Evolutionary conservation across 2,888 invertebrate species (phyloP).

Genomic region (Dusona sp.): DNA sequence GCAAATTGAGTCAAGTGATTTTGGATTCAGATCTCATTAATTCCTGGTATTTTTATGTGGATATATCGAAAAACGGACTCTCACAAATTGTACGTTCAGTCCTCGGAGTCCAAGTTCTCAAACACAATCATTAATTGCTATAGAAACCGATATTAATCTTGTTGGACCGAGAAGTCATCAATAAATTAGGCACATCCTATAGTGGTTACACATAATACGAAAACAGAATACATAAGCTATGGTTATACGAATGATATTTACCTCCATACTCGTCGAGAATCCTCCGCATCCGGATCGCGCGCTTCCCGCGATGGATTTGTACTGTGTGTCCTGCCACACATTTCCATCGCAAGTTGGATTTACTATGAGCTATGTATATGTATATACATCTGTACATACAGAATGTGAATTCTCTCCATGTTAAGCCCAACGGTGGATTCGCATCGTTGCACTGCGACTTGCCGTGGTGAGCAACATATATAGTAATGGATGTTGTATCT

Average conservation of each 20-base stretch:
- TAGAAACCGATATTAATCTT: constrained; percentile 8
- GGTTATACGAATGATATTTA: constrained; percentile 19
- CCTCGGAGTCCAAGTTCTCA: background rate
- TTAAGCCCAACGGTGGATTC: constrained; percentile 73
- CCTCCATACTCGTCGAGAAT: constrained; percentile 33
- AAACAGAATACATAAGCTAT: constrained; percentile 13
- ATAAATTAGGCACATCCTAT: constrained; percentile 19
- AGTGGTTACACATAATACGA: background rate
- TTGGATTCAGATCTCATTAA: background rate
- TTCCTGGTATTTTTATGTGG: background rate
- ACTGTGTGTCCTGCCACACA: constrained; percentile 29
- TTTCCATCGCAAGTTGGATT: constrained; percentile 19
- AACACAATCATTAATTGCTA: background rate
- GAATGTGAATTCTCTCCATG: constrained; percentile 11
- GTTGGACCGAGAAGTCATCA: background rate
- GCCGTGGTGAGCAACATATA: constrained; percentile 62
- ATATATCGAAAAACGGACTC: background rate
- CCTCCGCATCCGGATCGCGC: constrained; percentile 22
- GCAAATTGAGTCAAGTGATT: no score
- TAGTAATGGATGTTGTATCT: constrained; percentile 51
- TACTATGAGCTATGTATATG: constrained; percentile 63
- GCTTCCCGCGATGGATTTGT: constrained; percentile 41
- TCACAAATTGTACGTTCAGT: background rate
- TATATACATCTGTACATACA: constrained; percentile 20
- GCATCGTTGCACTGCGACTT: constrained; percentile 72